phyloP scores from a whole-genome alignment of 2,113 vertebrate genomes.

The Gracilinanus agilis region DNA sequence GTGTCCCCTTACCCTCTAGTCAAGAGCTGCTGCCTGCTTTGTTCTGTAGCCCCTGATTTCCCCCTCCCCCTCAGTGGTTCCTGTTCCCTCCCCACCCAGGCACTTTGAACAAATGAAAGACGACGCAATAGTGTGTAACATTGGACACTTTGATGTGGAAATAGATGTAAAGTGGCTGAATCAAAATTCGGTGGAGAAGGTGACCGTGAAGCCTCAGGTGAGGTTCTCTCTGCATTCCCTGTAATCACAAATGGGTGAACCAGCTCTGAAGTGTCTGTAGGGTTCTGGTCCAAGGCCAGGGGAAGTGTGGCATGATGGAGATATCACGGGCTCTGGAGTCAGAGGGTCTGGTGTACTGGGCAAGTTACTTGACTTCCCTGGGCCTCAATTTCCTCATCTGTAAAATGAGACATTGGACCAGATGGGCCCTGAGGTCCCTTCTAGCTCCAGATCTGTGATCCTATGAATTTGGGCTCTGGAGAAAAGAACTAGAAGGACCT shows the following conservation, averaged over 20 bases:
- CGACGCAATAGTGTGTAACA: constrained; percentile 97
- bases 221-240: constrained; percentile 44
- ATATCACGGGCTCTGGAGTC: neutral
- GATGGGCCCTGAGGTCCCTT: neutral
- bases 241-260: too few species aligned
- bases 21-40: neutral
- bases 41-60: neutral
- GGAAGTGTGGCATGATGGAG: neutral
- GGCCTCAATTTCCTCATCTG: neutral
- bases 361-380: neutral
- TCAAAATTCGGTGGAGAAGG: constrained; percentile 89
- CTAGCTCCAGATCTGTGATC: neutral
- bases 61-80: constrained; percentile 19
- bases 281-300: neutral
- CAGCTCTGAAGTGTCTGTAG: too few species aligned
- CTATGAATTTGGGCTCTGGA: neutral
- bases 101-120: constrained; percentile 99
- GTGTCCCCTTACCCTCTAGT: neutral
- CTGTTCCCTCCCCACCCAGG: constrained; percentile 79
- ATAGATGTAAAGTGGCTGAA: constrained; percentile 96
- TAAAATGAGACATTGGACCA: neutral
- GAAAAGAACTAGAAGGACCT: neutral
- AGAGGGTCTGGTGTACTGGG: neutral
- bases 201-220: constrained; percentile 98
- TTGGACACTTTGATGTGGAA: constrained; percentile 98